phyloP scores from a whole-genome alignment of 2,888 invertebrate species.

The Perdita meconis region DNA sequence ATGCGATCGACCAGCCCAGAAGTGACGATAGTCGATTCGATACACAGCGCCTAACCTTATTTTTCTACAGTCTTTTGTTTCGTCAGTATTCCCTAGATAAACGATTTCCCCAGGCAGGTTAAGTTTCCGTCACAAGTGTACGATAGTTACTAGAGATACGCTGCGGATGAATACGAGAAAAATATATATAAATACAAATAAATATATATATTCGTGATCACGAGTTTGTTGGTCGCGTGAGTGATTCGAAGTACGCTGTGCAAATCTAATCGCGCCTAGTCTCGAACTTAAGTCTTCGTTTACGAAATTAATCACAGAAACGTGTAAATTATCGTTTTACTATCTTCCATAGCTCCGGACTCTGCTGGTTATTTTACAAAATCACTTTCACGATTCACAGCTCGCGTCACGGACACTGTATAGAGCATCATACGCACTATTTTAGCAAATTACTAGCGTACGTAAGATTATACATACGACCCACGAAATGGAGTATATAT shows the following conservation, averaged over 20 bases:
- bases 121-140: slow-evolving; percentile 62
- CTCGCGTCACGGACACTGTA: slow-evolving; percentile 74
- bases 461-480: slow-evolving; percentile 70
- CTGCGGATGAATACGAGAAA: slow-evolving; percentile 54
- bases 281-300: not conserved
- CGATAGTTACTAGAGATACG: slow-evolving; percentile 64
- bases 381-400: slow-evolving; percentile 71
- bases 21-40: slow-evolving; percentile 60
- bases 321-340: slow-evolving; percentile 6
- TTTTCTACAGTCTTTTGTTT: slow-evolving; percentile 82
- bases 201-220: slow-evolving; percentile 53
- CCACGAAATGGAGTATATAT: slow-evolving; percentile 75
- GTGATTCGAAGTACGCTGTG: slow-evolving; percentile 65
- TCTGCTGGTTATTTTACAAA: slow-evolving; percentile 23
- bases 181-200: slow-evolving; percentile 57
- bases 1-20: slow-evolving; percentile 31
- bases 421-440: slow-evolving; percentile 79
- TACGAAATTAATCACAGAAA: not conserved
- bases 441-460: slow-evolving; percentile 77
- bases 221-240: slow-evolving; percentile 68
- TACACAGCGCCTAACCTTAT: slow-evolving; percentile 80
- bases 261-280: not conserved
- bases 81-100: slow-evolving; percentile 78
- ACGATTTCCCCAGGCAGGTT: slow-evolving; percentile 52
- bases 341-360: not conserved